Percentiles rank a stretch among this genome's conserved stretches.
phyloP scores from a whole-genome alignment of 2,888 invertebrate genomes.

The Rhodophaea formosa region DNA sequence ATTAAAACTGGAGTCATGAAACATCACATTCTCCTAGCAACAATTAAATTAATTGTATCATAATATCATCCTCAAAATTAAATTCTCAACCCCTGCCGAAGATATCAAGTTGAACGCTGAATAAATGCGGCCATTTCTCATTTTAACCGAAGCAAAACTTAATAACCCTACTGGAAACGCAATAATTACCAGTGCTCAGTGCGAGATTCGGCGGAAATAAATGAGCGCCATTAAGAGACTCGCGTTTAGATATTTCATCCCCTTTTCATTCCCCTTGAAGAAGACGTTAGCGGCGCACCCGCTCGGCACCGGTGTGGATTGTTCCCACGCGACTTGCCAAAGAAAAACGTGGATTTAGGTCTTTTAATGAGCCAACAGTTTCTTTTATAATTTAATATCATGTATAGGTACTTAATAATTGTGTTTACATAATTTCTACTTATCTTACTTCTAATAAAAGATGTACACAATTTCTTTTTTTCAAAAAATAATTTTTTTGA shows the following conservation, averaged over 20 bases:
- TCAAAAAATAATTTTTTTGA: too few species aligned
- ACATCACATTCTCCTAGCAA: constrained; percentile 29
- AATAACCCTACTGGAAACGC: constrained; percentile 77
- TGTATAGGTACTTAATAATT: too few species aligned
- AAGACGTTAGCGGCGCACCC: constrained; percentile 67
- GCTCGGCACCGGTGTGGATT: constrained; percentile 48
- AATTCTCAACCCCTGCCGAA: constrained; percentile 69
- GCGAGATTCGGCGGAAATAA: constrained; percentile 78
- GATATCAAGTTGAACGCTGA: constrained; percentile 75
- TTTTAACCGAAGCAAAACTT: constrained; percentile 78
- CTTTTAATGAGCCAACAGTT: not conserved
- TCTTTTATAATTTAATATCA: too few species aligned
- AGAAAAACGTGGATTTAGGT: constrained; percentile 38
- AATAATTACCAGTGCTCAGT: constrained; percentile 77
- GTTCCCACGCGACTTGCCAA: constrained; percentile 69
- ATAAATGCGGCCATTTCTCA: constrained; percentile 78
- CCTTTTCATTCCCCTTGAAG: constrained; percentile 77
- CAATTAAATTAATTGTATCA: constrained; percentile 72
- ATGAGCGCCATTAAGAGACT: constrained; percentile 78
- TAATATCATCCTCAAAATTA: constrained; percentile 71
- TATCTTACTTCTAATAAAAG: too few species aligned
- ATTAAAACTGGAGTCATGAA: not conserved
- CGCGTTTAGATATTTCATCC: constrained; percentile 78
- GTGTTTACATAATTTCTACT: too few species aligned
- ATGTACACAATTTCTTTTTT: too few species aligned